Evolutionary conservation across 2,888 invertebrate genomes (phyloP).

Genomic region (Rutpela maculata): DNA sequence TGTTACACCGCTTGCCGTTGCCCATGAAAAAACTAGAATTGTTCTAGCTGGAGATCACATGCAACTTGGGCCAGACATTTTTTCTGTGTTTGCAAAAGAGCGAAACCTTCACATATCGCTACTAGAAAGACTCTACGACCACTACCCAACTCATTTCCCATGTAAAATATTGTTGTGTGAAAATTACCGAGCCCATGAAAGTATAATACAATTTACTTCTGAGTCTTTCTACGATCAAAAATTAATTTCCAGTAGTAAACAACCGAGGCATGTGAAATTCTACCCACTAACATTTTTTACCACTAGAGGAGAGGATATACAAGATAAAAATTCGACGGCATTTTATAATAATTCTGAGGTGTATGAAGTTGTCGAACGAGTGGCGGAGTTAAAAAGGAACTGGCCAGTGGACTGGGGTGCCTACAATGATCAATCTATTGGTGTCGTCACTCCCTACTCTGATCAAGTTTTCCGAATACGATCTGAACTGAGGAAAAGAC

Average conservation of each 20-base stretch:
- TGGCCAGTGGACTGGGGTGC: conserved; percentile 88
- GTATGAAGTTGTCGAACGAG: conserved; percentile 86
- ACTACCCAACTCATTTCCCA: conserved; percentile 83
- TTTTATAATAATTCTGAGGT: conserved; percentile 87
- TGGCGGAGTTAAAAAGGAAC: conserved; percentile 81
- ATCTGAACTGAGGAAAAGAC: conserved; percentile 83
- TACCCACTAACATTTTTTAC: conserved; percentile 88
- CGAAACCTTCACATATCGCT: conserved; percentile 84
- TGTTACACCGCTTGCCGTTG: conserved; percentile 85
- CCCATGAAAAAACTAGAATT: conserved; percentile 83
- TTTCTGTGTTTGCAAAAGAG: conserved; percentile 84
- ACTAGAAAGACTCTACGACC: conserved; percentile 85
- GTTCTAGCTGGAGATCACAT: conserved; percentile 89
- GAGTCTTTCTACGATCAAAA: conserved; percentile 88
- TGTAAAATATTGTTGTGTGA: conserved; percentile 88
- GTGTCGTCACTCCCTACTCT: conserved; percentile 89
- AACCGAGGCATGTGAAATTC: conserved; percentile 81
- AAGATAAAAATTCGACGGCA: conserved; percentile 86
- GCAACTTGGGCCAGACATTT: conserved; percentile 89
- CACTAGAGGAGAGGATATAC: conserved; percentile 86
- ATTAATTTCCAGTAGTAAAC: conserved; percentile 83
- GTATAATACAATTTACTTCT: conserved; percentile 88
- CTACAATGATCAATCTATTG: conserved; percentile 85
- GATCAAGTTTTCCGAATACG: conserved; percentile 88
- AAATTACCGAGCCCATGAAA: conserved; percentile 89